phyloP scores from a whole-genome alignment of 2,113 vertebrate genomes.

The Todiramphus saurophagus region DNA sequence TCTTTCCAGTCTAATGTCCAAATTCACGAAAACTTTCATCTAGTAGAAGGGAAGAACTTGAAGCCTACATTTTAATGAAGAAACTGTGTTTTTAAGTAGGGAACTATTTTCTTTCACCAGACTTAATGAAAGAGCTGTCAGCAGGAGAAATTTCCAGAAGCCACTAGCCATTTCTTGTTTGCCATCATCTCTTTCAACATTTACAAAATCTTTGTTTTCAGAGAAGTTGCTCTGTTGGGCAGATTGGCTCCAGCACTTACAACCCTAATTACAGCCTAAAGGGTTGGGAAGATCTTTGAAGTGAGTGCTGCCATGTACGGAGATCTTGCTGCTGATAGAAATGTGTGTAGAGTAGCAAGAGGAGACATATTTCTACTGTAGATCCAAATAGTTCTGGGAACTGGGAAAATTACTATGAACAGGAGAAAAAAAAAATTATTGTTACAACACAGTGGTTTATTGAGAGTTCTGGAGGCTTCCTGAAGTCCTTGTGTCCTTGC shows the following conservation, averaged over 20 bases:
- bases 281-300: slow-evolving; percentile 30
- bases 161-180: slow-evolving; percentile 39
- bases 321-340: slow-evolving; percentile 42
- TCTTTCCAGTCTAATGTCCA: neutral
- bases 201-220: slow-evolving; percentile 17
- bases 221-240: slow-evolving; percentile 30
- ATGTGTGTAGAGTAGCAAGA: neutral
- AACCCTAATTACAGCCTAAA: slow-evolving; percentile 46
- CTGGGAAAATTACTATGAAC: neutral
- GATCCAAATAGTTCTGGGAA: neutral
- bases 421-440: neutral
- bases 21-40: neutral
- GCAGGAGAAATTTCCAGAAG: slow-evolving; percentile 24
- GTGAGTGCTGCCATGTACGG: neutral
- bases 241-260: slow-evolving; percentile 37
- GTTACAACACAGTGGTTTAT: neutral
- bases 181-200: slow-evolving; percentile 5
- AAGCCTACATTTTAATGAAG: neutral
- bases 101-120: neutral
- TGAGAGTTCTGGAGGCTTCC: neutral
- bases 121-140: neutral
- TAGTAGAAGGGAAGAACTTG: neutral
- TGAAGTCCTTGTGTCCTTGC: neutral
- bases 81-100: neutral
- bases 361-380: neutral